Conservation (phyloP, 2,113 vertebrate genomes). For the Pristiophorus japonicus region DNA sequence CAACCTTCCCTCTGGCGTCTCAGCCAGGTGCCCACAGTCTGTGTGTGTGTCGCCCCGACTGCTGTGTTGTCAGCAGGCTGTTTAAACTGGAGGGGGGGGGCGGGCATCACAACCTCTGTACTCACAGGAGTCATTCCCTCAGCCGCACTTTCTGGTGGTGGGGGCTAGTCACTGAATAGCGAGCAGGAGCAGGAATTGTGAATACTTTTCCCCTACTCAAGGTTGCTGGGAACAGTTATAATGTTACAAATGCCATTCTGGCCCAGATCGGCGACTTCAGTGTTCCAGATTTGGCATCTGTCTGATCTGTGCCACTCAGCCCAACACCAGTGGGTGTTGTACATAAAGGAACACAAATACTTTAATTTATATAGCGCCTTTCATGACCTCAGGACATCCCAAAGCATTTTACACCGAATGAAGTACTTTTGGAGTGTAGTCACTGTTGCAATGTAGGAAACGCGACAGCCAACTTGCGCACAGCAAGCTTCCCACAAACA, state of each 20-base stretch:
- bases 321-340: background rate
- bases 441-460: background rate
- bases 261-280: background rate
- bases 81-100: too few relatives aligned
- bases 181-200: background rate
- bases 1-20: background rate
- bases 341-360: too few relatives aligned
- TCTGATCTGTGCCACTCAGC: background rate
- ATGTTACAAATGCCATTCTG: background rate
- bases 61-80: background rate
- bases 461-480: background rate
- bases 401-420: background rate
- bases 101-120: background rate
- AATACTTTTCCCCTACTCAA: too few relatives aligned
- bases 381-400: background rate
- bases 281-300: background rate
- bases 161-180: background rate
- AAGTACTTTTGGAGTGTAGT: background rate
- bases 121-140: background rate
- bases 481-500: background rate
- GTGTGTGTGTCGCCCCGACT: background rate
- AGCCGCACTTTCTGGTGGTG: too few relatives aligned
- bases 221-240: background rate
- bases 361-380: background rate
- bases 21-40: background rate